Evolutionary conservation across 2,797 vertebrate genomes (phyloP).

Genomic region (Onychomys leucogaster): DNA sequence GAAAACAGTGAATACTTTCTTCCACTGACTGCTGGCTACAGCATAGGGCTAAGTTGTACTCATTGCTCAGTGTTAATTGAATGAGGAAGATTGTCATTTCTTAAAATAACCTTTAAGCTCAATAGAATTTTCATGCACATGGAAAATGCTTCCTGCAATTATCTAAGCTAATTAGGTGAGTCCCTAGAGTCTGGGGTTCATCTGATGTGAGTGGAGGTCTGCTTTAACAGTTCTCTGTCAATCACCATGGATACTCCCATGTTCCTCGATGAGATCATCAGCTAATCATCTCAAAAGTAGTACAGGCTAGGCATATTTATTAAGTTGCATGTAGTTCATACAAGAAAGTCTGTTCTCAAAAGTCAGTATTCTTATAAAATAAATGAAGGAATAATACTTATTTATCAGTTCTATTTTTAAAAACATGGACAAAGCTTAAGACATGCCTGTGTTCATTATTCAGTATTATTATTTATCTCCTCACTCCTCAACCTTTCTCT

Average conservation of each 20-base stretch:
- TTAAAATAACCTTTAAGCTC: constrained; percentile 19
- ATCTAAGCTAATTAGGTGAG: background rate
- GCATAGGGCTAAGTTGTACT: background rate
- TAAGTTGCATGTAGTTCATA: background rate
- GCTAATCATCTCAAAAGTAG: background rate
- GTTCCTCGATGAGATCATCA: constrained; percentile 17
- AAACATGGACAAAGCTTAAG: constrained; percentile 16
- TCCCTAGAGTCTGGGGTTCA: constrained; percentile 25
- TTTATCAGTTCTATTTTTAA: constrained; percentile 23
- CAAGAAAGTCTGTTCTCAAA: constrained; percentile 28
- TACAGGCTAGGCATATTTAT: background rate
- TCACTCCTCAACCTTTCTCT: background rate
- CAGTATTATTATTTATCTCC: background rate
- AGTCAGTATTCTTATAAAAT: background rate
- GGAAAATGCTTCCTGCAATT: constrained; percentile 12
- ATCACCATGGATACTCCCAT: background rate
- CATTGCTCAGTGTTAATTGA: background rate
- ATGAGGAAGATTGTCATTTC: background rate
- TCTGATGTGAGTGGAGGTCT: background rate
- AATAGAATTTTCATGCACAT: background rate
- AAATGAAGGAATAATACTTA: background rate
- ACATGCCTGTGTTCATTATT: background rate
- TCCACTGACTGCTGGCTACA: background rate
- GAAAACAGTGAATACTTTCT: background rate
- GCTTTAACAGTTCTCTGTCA: background rate